These are phyloP conservation scores for Ommatoiulus sabulosus DNA, from an alignment of 2,888 invertebrate genomes.

Conservation along the genomic window DNA sequence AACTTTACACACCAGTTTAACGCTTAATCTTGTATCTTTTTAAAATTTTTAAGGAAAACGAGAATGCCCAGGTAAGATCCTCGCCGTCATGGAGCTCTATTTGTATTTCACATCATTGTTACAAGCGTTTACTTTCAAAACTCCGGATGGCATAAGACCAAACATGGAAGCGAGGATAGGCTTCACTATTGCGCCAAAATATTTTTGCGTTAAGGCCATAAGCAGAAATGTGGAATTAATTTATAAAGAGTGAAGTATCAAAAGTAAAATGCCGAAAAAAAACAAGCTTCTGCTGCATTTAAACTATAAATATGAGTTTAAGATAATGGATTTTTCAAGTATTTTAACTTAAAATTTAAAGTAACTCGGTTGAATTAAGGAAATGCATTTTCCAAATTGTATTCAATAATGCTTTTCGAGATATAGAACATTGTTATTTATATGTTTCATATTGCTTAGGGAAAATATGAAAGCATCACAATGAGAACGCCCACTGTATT, in stretches of 20 bases:
- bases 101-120: conserved; percentile 55
- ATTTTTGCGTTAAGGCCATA: not conserved
- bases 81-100: conserved; percentile 53
- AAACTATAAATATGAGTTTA: too few relatives aligned
- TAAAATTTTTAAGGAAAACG: conserved; percentile 52
- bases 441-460: too few relatives aligned
- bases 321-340: too few relatives aligned
- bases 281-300: too few relatives aligned
- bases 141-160: not conserved
- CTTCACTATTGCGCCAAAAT: not conserved
- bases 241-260: not conserved
- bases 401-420: too few relatives aligned
- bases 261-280: too few relatives aligned
- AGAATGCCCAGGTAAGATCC: conserved; percentile 47
- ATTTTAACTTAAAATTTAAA: too few relatives aligned
- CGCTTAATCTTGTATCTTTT: not conserved
- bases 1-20: not conserved
- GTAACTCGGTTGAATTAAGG: too few relatives aligned
- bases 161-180: conserved; percentile 11
- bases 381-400: too few relatives aligned
- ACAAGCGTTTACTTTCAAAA: conserved; percentile 45
- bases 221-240: not conserved
- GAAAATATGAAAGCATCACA: too few relatives aligned
- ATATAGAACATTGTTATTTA: too few relatives aligned
- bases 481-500: too few relatives aligned